Percentiles rank a stretch among this genome's conserved stretches.
Evolutionary conservation across 2,888 invertebrate genomes (phyloP).

Genomic region (Limenitis camilla): DNA sequence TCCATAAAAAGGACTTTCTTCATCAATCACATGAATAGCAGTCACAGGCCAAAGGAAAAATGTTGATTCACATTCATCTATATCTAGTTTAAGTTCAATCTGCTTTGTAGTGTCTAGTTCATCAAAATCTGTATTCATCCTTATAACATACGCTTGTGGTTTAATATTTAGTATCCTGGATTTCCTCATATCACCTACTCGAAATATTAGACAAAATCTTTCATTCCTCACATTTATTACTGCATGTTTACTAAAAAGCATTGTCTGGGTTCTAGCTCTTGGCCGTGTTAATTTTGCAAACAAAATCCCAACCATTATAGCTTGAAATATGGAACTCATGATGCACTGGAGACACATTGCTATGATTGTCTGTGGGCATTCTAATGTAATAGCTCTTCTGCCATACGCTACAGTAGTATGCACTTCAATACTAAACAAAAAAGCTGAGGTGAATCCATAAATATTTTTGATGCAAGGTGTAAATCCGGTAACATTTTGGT

Average conservation of each 20-base stretch:
- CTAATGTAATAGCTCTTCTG: slow-evolving; percentile 87
- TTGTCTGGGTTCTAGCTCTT: slow-evolving; percentile 93
- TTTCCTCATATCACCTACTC: slow-evolving; percentile 95
- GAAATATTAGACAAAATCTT: slow-evolving; percentile 88
- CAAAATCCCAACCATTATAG: slow-evolving; percentile 88
- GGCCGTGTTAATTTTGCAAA: slow-evolving; percentile 97
- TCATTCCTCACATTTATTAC: slow-evolving; percentile 92
- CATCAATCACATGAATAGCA: slow-evolving; percentile 92
- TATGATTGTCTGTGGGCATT: slow-evolving; percentile 94
- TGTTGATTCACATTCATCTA: slow-evolving; percentile 90
- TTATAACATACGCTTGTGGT: slow-evolving; percentile 88
- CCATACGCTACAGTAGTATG: slow-evolving; percentile 97
- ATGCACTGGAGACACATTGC: slow-evolving; percentile 97
- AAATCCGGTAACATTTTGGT: slow-evolving; percentile 76
- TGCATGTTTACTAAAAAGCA: slow-evolving; percentile 92
- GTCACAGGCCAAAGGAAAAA: slow-evolving; percentile 98
- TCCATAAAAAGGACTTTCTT: slow-evolving; percentile 88
- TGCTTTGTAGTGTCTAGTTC: slow-evolving; percentile 84
- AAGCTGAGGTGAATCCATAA: slow-evolving; percentile 91
- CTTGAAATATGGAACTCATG: slow-evolving; percentile 90
- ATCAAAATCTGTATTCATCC: slow-evolving; percentile 86
- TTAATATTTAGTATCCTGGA: slow-evolving; percentile 96
- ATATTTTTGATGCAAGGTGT: slow-evolving; percentile 91
- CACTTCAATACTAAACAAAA: slow-evolving; percentile 96
- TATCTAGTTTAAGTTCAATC: slow-evolving; percentile 81